Evolutionary conservation across 2,888 invertebrate species (phyloP).

Genomic region (Drosophila macrospina): DNA sequence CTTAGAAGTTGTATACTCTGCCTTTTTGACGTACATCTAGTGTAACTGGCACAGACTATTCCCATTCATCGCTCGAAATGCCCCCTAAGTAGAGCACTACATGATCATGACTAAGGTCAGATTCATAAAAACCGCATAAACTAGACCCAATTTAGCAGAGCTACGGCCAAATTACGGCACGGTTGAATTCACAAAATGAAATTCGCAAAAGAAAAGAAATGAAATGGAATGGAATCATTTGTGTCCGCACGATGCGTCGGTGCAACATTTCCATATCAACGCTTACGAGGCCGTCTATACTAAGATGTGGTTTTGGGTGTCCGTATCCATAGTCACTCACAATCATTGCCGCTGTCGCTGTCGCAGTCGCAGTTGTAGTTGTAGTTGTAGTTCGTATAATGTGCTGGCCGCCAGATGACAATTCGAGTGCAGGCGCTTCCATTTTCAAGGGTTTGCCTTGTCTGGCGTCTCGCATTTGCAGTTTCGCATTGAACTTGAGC

Average conservation of each 20-base stretch:
- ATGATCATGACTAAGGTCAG: constrained; percentile 81
- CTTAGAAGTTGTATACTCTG: background rate
- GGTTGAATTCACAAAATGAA: constrained; percentile 26
- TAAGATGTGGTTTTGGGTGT: constrained; percentile 52
- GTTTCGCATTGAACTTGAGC: constrained; percentile 77
- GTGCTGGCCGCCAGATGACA: constrained; percentile 51
- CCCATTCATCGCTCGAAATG: constrained; percentile 52
- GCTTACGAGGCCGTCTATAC: constrained; percentile 29
- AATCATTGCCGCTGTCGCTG: constrained; percentile 16
- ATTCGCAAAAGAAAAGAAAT: constrained; percentile 67
- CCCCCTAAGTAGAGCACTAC: constrained; percentile 62
- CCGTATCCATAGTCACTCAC: constrained; percentile 15
- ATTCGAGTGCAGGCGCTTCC: constrained; percentile 54
- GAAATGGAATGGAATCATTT: constrained; percentile 46
- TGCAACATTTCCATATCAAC: constrained; percentile 59
- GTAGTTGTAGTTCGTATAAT: constrained; percentile 42
- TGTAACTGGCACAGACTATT: constrained; percentile 38
- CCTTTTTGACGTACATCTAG: background rate
- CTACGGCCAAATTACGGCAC: constrained; percentile 36
- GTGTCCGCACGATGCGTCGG: constrained; percentile 19
- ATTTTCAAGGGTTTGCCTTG: constrained; percentile 80
- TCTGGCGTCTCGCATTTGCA: constrained; percentile 73
- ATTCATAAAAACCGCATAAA: constrained; percentile 78
- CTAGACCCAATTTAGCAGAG: constrained; percentile 75
- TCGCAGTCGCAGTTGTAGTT: constrained; percentile 4